Base-by-base conservation (phyloP, 2,888 invertebrate species). In the Drosophila nr. fundita region DNA sequence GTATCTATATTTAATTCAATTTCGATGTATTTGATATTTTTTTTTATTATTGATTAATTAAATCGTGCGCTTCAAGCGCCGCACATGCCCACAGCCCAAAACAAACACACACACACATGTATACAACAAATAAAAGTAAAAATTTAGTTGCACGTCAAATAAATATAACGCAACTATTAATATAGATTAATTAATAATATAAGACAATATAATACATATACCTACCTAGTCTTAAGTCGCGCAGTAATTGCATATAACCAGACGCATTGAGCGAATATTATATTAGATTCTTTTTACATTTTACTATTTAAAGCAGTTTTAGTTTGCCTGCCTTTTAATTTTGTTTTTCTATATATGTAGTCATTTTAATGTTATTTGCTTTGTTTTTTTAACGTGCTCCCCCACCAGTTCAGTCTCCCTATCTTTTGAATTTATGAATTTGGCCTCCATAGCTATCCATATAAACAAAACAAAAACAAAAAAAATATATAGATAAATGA, bases 221-320 rank as follows among this genome's bases (percentile, higher is more conserved):
- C 38, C 71, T 75, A 76, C 38, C 71, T 75, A 76, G 76, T 65
- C 52, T 30, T 75, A 75, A 69, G 74, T 69, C 69, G 64, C 48
- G 21, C 62, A 62, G 50, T 55, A 15, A 53, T 60, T 76, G 62
- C 55, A 55, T 68, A 68, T 65, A 62, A 76, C 72, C 52, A 67
- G 67, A 67, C 76, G 67, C 72, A 76, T 38, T 59, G 29, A 49
- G 72, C 73, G 59, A 76, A 76, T 68, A 69, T 58, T 65, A 61
- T 36, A 29, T 54, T 61, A 60, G 34, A n/a, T 42, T 48, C 34
- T 34, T 29, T 55, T 55, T 55, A n/a, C 11, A 50, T 7, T 24
- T 42, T 29, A 24, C 32, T 24, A n/a, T 54, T 7, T 32, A 4
- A 15, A 10, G 8, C 18, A 34, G 27, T 21, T 36, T 15, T 32